Conservation (phyloP, 2,113 vertebrate genomes). For the Gopherus evgoodei region DNA sequence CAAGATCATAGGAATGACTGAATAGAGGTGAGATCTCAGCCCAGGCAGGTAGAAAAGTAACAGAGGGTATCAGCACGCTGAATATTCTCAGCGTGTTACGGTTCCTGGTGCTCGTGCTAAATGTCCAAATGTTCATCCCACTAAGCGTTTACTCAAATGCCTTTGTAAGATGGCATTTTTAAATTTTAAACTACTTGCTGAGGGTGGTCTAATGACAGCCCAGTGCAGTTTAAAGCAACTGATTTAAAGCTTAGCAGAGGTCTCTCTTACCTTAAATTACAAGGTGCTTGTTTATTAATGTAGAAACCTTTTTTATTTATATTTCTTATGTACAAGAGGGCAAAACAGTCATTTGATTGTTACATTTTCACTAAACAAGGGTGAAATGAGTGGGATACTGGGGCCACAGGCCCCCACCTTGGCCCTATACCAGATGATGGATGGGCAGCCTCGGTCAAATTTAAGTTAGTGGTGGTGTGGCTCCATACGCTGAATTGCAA, state of each 20-base stretch:
- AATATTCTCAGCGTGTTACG: neutral
- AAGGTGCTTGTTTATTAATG: neutral
- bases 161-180: neutral
- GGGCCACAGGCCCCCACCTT: neutral
- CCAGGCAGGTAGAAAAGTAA: neutral
- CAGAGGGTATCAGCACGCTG: neutral
- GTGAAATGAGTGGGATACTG: neutral
- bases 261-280: neutral
- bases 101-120: neutral
- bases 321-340: neutral
- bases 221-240: neutral
- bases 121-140: neutral
- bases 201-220: neutral
- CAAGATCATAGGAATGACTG: neutral
- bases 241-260: neutral
- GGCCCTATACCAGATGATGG: neutral
- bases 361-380: neutral
- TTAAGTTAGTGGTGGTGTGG: neutral
- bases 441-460: neutral
- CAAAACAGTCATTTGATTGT: neutral
- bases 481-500: neutral
- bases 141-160: neutral
- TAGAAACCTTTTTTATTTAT: neutral
- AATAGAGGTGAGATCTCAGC: neutral
- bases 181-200: neutral